Conservation (phyloP, 2,888 invertebrate genomes). For the Drosophila robusta region DNA sequence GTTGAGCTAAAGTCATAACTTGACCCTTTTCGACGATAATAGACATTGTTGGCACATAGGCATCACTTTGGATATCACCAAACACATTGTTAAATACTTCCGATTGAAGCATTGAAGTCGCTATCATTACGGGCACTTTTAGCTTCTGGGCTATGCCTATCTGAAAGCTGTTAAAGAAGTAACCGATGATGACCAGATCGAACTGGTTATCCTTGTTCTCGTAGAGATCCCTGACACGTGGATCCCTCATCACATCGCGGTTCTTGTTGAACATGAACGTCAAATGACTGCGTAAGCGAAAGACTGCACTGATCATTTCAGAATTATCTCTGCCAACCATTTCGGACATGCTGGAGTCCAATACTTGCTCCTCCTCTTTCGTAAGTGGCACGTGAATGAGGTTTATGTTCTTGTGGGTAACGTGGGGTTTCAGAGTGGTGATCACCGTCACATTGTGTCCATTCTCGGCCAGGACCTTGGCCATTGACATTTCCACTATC, state of each 20-base stretch:
- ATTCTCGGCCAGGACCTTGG: conserved; percentile 72
- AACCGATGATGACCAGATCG: conserved; percentile 82
- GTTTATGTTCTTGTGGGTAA: conserved; percentile 61
- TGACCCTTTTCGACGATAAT: conserved; percentile 26
- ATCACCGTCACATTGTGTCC: conserved; percentile 84
- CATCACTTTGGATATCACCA: conserved; percentile 70
- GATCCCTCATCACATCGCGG: conserved; percentile 50
- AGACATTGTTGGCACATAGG: conserved; percentile 69
- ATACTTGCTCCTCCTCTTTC: no score
- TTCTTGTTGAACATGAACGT: not conserved
- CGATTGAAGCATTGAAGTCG: conserved; percentile 31
- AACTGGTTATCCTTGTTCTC: conserved; percentile 71
- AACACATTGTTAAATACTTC: conserved; percentile 55
- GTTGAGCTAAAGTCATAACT: conserved; percentile 51
- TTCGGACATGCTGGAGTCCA: no score
- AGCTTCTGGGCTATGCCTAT: conserved; percentile 76
- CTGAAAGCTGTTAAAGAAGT: conserved; percentile 76
- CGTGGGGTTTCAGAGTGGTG: conserved; percentile 62
- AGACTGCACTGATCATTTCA: no score
- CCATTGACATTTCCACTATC: conserved; percentile 79
- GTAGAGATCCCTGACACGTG: conserved; percentile 67
- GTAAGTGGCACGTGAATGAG: no score
- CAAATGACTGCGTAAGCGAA: no score
- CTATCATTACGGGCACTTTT: conserved; percentile 71
- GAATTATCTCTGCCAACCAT: no score